phyloP scores from a whole-genome alignment of 1,140 invertebrate species.

The Drosophila bocqueti region DNA sequence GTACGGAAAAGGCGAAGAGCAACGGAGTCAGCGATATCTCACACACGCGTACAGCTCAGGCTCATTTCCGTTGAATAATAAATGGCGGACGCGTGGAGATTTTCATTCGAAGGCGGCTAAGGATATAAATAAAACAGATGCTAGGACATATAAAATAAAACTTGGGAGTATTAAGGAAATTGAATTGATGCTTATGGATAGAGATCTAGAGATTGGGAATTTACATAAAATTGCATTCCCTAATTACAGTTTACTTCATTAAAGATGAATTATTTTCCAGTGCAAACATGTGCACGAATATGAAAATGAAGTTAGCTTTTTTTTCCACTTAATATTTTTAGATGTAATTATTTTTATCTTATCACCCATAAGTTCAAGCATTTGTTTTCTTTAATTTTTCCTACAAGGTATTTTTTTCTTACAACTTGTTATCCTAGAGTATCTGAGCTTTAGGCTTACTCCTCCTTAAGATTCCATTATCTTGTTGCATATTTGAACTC shows the following conservation, averaged over 20 bases:
- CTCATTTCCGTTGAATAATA: conserved; percentile 77
- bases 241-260: background rate
- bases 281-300: background rate
- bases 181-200: background rate
- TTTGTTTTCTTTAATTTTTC: background rate
- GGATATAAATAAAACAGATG: conserved; percentile 58
- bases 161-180: background rate
- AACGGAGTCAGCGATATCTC: conserved; percentile 12
- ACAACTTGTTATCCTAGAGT: background rate
- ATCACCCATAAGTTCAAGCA: background rate
- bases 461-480: conserved; percentile 14
- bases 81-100: conserved; percentile 45
- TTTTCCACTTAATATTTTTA: background rate
- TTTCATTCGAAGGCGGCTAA: conserved; percentile 28
- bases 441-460: background rate
- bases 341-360: background rate
- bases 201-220: no score
- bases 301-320: background rate
- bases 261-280: background rate
- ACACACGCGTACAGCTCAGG: conserved; percentile 21
- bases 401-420: background rate
- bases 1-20: background rate
- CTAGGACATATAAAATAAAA: conserved; percentile 1
- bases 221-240: background rate
- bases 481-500: conserved; percentile 50